Evolutionary conservation across 2,797 vertebrate species (phyloP), one percentile per base, ranked within the genome.

Genomic region (Gila robusta): DNA sequence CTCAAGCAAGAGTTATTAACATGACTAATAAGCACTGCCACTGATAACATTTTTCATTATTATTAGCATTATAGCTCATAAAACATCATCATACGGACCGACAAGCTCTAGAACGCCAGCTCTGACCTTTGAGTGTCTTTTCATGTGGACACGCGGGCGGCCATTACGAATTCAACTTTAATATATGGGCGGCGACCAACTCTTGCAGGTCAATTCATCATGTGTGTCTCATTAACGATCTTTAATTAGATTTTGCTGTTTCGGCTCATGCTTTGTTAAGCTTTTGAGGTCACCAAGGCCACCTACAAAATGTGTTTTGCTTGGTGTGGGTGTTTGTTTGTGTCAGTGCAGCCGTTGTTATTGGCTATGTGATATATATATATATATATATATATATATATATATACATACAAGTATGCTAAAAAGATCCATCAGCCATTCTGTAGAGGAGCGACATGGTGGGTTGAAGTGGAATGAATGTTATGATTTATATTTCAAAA

Each of bases 11-110:
- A 32, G 37, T 86, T 80, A 86, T 86, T 88, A 87, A 82, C 79
- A 41, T 82, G 59, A 52, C 77, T 81, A 84, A 88, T 87, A 82
- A 81, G 82, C 14, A 23, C 6, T 59, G 39, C 17, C 9, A 26
- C 72, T 80, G 76, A 78, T 82, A 80, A 82, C 44, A 72, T 79
- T 90, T 80, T 83, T 89, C 81, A 88, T 89, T 83, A 86, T 26
- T 52, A 84, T 80, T 83, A 74, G 66, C 67, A 83, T 69, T 88
- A 79, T 66, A 85, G 81, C 85, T 84, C 69, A 71, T 73, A 54
- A 59, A 56, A 56, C 49, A 78, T 73, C 71, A 67, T 89, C 80
- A 83, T 56, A 76, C 67, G 23, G 23, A n/a, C 80, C 64, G 54
- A 81, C 11, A 32, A 41, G 12, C 59, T 54, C n/a, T 62, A 64